Evolutionary conservation across 2,888 invertebrate genomes (phyloP).

Genomic region (Xestia sexstrigata): DNA sequence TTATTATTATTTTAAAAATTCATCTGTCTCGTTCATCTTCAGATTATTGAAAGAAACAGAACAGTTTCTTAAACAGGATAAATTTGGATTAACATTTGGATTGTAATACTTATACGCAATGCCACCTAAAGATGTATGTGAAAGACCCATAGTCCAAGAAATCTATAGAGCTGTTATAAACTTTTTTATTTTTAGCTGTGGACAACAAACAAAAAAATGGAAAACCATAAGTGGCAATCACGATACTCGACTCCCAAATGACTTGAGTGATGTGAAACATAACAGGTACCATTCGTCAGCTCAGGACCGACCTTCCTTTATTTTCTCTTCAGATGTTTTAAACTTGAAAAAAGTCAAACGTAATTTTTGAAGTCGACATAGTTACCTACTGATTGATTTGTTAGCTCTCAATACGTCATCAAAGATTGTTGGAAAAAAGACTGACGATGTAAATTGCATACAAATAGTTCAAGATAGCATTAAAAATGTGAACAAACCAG

Average conservation of each 20-base stretch:
- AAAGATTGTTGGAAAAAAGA: constrained; percentile 13
- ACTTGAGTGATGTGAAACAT: constrained; percentile 59
- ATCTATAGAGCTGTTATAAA: constrained; percentile 42
- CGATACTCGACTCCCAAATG: constrained; percentile 33
- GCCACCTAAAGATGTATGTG: background rate
- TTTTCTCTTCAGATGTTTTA: background rate
- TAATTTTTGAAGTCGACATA: constrained; percentile 14
- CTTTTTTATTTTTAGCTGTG: constrained; percentile 55
- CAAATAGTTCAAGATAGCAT: background rate
- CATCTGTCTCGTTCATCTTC: background rate
- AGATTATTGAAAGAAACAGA: background rate
- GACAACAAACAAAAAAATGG: constrained; percentile 64
- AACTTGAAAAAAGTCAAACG: constrained; percentile 6
- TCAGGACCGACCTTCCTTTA: constrained; percentile 2
- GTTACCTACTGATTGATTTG: constrained; percentile 19
- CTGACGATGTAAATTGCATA: constrained; percentile 1
- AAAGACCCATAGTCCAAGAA: constrained; percentile 15
- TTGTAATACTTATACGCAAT: background rate
- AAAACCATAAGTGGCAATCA: constrained; percentile 60
- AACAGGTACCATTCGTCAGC: constrained; percentile 44
- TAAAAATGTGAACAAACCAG: constrained; percentile 6
- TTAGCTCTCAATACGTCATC: constrained; percentile 27
- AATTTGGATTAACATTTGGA: background rate
- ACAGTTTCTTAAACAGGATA: background rate
- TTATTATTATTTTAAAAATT: background rate